Conservation (phyloP, 2,113 vertebrate genomes). For the Hemiscyllium ocellatum region DNA sequence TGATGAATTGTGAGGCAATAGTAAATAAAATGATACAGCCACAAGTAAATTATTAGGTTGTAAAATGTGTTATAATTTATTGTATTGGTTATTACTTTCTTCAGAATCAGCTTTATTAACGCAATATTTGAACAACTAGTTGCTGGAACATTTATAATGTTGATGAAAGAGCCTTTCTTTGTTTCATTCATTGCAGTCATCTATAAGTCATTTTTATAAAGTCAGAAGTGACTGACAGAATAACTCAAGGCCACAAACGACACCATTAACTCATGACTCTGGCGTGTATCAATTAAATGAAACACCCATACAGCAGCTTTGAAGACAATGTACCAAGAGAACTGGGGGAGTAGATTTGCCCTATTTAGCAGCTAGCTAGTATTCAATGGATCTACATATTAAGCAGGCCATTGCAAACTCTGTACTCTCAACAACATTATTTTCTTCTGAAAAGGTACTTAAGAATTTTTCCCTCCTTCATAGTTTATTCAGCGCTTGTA, state of each 20-base stretch:
- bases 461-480: neutral
- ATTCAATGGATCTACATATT: neutral
- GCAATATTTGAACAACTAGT: neutral
- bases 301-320: neutral
- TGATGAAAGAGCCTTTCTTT: neutral
- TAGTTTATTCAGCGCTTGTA: neutral
- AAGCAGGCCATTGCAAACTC: neutral
- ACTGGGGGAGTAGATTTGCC: neutral
- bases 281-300: neutral
- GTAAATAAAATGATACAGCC: neutral
- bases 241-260: neutral
- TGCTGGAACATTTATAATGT: neutral
- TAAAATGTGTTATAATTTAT: neutral
- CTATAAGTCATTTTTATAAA: slow-evolving; percentile 8
- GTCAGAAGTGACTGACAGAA: neutral
- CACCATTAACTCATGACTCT: neutral
- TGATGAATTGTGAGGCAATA: too few relatives aligned
- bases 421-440: neutral
- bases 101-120: neutral
- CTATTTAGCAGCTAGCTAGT: neutral
- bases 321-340: neutral
- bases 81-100: neutral
- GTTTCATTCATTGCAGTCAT: neutral
- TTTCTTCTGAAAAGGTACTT: neutral
- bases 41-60: neutral